Evolutionary conservation across 1,140 invertebrate genomes (phyloP).

Genomic region (Bombus balteatus): DNA sequence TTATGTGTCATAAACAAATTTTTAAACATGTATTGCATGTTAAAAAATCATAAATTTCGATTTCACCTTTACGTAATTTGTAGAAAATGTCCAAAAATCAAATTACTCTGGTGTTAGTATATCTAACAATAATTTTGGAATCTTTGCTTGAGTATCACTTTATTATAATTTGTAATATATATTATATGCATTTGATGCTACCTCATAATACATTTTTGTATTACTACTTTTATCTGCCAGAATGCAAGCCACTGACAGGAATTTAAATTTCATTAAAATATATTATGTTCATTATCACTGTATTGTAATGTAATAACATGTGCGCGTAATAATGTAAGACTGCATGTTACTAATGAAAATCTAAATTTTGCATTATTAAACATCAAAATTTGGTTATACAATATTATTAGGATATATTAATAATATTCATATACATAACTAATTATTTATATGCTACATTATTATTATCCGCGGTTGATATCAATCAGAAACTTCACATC

Average conservation of each 20-base stretch:
- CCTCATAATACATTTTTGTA: neutral
- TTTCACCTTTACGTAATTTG: neutral
- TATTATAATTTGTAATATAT: conserved; percentile 15
- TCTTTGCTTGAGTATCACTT: conserved; percentile 47
- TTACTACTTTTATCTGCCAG: conserved; percentile 65
- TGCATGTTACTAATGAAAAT: conserved; percentile 50
- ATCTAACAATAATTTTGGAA: conserved; percentile 14
- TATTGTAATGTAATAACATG: conserved; percentile 12
- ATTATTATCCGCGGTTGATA: conserved; percentile 14
- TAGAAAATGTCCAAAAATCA: conserved; percentile 1
- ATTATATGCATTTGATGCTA: conserved; percentile 9
- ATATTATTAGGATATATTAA: neutral
- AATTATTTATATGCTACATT: conserved; percentile 1
- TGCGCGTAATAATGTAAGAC: conserved; percentile 25
- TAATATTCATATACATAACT: conserved; percentile 16
- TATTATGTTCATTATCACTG: conserved; percentile 33
- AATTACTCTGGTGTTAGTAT: conserved; percentile 11
- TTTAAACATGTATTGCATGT: conserved; percentile 21
- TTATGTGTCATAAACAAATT: neutral
- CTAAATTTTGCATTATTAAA: conserved; percentile 9
- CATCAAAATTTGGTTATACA: neutral
- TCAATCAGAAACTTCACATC: neutral
- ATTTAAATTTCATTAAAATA: conserved; percentile 41
- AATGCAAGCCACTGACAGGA: conserved; percentile 69
- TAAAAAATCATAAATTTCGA: conserved; percentile 17